Evolutionary conservation across 2,113 vertebrate genomes (phyloP), one percentile per base, ranked within the genome.

Genomic region (Nesoenas mayeri): DNA sequence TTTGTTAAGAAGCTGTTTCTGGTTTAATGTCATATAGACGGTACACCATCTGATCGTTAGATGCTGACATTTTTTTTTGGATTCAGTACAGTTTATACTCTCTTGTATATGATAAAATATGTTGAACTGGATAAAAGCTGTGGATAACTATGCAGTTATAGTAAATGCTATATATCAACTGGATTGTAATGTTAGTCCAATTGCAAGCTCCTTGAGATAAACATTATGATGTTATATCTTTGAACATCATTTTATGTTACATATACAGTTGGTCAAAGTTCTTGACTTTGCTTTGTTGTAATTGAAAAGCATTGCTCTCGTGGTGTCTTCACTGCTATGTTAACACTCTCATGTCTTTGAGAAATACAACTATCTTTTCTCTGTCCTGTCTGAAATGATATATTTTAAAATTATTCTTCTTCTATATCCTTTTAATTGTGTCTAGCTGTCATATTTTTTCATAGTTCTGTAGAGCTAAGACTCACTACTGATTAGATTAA

Each of bases 1-100:
- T 90, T 93, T 93, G 71, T 94, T 81, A 82, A 85, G 70, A 89
- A 89, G 62, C 66, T 81, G 70, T 94, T 95, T 92, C 81, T 94
- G 74, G 24, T 95, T 72, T 69, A 94, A 44, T 85, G 58, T 58
- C 62, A 10, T 31, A 20, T 32, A 75, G 81, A 73, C 4, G 6
- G 34, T 79, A 65, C 34, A 66, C 77, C 62, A 77, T 64, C 25
- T 89, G 67, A 58, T 66, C 50, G 42, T 75, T 94, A 75, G 34
- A 82, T 72, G n/a, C 1, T 13, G 78, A 38, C 36, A 21, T 89
- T 92, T 89, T 89, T 89, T 38, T 88, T 88, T 93, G 80, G 42
- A 58, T 83, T 92, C 87, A 62, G 67, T 75, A 22, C 36, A 79
- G 56, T 56, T 92, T 90, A 50, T 87, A 57, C 40, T 36, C 40